Conservation (phyloP, 2,888 invertebrate genomes). For the Dimorphilus gyrociliatus region DNA sequence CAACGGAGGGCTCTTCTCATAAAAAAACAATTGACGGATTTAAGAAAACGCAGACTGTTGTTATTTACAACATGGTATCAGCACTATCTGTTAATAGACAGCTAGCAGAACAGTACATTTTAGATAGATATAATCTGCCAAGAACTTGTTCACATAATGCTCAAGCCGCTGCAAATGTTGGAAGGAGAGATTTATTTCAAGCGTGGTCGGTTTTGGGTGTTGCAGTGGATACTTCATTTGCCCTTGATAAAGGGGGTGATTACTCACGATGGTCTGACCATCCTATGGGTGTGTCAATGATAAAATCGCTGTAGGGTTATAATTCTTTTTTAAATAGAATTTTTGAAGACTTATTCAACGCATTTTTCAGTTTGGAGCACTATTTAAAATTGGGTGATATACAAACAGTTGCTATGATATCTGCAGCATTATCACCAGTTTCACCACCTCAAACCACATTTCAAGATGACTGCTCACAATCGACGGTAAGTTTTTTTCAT, state of each 20-base stretch:
- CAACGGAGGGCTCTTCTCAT: no score
- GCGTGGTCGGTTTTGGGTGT: constrained; percentile 40
- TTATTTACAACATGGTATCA: constrained; percentile 51
- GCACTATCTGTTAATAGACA: constrained; percentile 62
- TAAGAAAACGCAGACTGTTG: constrained; percentile 43
- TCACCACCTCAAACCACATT: no score
- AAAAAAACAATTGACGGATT: no score
- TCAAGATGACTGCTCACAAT: no score
- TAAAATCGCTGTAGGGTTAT: constrained; percentile 62
- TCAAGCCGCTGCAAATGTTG: constrained; percentile 52
- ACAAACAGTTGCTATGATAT: no score
- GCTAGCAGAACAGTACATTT: constrained; percentile 67
- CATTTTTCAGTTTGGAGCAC: no score
- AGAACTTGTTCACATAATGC: constrained; percentile 52
- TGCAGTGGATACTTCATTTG: not conserved
- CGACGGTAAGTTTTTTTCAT: no score
- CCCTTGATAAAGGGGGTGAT: constrained; percentile 19
- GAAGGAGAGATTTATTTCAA: constrained; percentile 64
- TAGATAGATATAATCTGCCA: constrained; percentile 15
- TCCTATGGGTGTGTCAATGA: constrained; percentile 66
- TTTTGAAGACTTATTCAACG: no score
- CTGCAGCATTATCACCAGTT: no score
- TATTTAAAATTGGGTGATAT: no score
- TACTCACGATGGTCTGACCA: constrained; percentile 57
- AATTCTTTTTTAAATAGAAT: no score